These are phyloP conservation scores for Belgica antarctica DNA, from an alignment of 2,888 invertebrate genomes.

Conservation along the genomic window DNA sequence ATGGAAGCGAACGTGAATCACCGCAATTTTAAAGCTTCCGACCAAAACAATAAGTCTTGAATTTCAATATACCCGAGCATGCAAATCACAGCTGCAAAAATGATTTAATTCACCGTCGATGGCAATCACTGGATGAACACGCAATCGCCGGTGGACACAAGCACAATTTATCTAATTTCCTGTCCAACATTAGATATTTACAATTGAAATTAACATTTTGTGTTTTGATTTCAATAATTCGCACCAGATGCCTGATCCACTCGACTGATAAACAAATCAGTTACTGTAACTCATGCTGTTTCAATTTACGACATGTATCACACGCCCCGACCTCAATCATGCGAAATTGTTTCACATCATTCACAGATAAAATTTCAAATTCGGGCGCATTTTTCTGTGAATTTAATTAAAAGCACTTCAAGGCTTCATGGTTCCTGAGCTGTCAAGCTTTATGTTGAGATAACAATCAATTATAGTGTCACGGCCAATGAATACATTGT, in stretches of 20 bases:
- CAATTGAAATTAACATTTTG: neutral
- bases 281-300: neutral
- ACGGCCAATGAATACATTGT: constrained; percentile 13
- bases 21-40: no score
- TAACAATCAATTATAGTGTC: constrained; percentile 38
- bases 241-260: neutral
- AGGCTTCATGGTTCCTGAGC: neutral
- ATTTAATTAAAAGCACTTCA: constrained; percentile 18
- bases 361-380: neutral
- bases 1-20: no score
- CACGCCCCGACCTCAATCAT: neutral
- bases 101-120: no score
- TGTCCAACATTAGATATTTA: no score
- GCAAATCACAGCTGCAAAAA: no score
- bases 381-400: neutral
- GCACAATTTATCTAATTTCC: no score
- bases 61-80: no score
- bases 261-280: neutral
- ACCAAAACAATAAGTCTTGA: no score
- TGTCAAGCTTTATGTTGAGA: constrained; percentile 19
- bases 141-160: no score
- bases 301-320: no score
- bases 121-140: no score
- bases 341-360: neutral
- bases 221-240: neutral